Conservation (phyloP, 2,113 vertebrate species). For the Okapia johnstoni region DNA sequence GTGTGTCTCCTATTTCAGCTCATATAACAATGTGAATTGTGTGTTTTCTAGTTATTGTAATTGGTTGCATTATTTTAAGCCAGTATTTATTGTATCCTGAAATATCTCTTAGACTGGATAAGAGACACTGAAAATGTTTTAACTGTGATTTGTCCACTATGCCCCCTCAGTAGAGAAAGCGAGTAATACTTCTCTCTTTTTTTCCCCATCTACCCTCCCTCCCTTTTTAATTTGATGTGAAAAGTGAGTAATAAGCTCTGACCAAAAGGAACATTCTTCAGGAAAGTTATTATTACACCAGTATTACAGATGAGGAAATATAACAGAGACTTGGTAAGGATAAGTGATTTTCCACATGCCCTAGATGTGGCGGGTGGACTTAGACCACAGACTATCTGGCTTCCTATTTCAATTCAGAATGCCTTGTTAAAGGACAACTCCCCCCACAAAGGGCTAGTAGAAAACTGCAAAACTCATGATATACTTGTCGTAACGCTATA, state of each 20-base stretch:
- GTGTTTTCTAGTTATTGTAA: background rate
- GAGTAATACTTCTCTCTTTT: background rate
- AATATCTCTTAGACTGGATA: background rate
- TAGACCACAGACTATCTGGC: background rate
- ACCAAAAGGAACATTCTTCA: background rate
- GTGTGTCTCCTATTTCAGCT: conserved; percentile 27
- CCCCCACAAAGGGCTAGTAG: background rate
- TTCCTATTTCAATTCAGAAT: background rate
- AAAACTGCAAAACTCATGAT: background rate
- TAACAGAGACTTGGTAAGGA: background rate
- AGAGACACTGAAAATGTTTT: conserved; percentile 29
- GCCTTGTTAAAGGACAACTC: background rate
- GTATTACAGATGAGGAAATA: background rate
- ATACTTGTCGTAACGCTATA: background rate
- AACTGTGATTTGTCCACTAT: conserved; percentile 25
- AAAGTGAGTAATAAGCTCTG: background rate
- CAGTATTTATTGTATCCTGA: conserved; percentile 31
- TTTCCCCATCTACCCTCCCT: background rate
- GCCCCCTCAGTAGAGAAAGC: background rate
- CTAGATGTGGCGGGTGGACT: background rate
- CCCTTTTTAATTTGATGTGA: background rate
- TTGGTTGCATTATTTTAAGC: background rate
- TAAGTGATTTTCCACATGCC: background rate
- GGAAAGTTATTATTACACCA: background rate
- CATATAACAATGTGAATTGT: background rate